Conservation (phyloP, 2,113 vertebrate species). For the Marmota flaviventris region DNA sequence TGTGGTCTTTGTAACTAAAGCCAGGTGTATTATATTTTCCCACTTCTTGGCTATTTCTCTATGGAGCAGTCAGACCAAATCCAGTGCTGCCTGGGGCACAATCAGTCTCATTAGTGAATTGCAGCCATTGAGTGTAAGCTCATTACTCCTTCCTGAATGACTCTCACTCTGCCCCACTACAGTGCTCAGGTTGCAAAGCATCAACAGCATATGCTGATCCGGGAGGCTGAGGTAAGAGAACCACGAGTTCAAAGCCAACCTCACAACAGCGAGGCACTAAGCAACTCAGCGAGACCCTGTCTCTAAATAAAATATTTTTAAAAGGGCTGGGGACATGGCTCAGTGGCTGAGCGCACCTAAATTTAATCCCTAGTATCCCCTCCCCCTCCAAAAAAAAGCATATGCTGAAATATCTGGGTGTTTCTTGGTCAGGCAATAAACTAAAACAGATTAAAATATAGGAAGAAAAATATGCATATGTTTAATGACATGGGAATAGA, state of each 20-base stretch:
- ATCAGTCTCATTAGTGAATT: conserved; percentile 4
- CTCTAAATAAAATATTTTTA: too few species aligned
- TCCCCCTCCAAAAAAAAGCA: too few species aligned
- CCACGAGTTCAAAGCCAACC: too few species aligned
- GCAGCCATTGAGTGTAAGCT: conserved; percentile 9
- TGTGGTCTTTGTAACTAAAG: conserved; percentile 64
- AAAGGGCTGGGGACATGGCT: too few species aligned
- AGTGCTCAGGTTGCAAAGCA: background rate
- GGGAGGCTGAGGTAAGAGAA: too few species aligned
- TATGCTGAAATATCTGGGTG: background rate
- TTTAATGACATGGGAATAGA: conserved; percentile 3
- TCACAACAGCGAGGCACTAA: too few species aligned
- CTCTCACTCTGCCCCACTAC: conserved; percentile 38
- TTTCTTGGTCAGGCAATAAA: background rate
- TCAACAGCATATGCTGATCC: too few species aligned
- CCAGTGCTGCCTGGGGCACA: rapidly evolving
- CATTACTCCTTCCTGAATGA: conserved; percentile 65
- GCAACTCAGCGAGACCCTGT: too few species aligned
- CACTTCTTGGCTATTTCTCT: background rate
- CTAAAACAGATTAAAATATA: background rate
- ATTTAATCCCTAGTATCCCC: too few species aligned
- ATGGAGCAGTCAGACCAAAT: background rate
- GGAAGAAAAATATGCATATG: background rate
- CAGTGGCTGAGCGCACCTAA: too few species aligned
- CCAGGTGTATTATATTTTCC: background rate